Conservation (phyloP, 2,797 vertebrate genomes). For the Setipinna tenuifilis region DNA sequence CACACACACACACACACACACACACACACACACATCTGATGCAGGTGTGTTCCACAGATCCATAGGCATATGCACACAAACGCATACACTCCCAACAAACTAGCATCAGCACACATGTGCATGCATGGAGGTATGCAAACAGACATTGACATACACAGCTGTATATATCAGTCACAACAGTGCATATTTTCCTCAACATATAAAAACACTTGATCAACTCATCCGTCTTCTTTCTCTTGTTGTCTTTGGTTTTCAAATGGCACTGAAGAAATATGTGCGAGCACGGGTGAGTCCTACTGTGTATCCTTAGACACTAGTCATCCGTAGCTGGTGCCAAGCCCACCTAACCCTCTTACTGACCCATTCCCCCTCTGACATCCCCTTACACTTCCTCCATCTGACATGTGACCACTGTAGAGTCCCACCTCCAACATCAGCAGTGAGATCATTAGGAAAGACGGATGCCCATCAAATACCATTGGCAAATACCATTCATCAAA, state of each 20-base stretch:
- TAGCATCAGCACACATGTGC: too few species aligned
- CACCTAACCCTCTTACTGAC: neutral
- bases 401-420: neutral
- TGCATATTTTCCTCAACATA: too few species aligned
- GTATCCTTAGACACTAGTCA: neutral
- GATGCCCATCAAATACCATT: neutral
- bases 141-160: neutral
- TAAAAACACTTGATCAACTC: neutral
- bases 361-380: neutral
- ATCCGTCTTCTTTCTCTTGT: neutral
- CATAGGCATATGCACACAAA: too few species aligned
- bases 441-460: neutral
- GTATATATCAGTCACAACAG: neutral
- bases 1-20: neutral
- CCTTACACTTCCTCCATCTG: neutral
- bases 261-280: conserved; percentile 87
- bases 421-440: neutral
- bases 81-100: too few species aligned
- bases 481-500: neutral
- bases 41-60: too few species aligned
- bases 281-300: conserved; percentile 80
- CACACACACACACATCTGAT: neutral
- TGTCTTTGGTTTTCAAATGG: conserved; percentile 64
- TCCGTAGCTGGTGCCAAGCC: neutral
- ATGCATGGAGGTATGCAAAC: too few species aligned